Base-by-base conservation (phyloP, 2,113 vertebrate genomes). In the Albula goreensis region DNA sequence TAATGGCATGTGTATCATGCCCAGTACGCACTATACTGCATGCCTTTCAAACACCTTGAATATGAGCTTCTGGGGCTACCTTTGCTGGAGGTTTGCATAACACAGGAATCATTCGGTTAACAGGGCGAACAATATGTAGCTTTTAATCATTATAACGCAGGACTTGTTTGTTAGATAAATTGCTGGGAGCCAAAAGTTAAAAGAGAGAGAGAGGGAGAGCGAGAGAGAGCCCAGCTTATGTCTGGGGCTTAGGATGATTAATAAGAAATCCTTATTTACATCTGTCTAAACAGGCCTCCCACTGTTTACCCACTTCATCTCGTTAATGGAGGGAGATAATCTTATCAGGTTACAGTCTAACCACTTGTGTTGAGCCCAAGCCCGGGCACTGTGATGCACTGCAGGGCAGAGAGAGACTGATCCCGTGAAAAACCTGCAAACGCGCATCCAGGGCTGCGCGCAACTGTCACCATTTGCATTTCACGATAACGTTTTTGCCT, bases 281-380 rank as follows among this genome's bases (percentile, higher is more conserved):
- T 78, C 41, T 57, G 8, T 9, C 81, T 85, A 60, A 83, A 83
- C 77, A 80, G 50, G 9, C 82, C 66, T 83, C 52, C 53, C 53
- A 19, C 53, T n/a, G 52, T 83, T 83, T 87, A 60, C 70, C 86
- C 52, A 15, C 50, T 83, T 86, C 82, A 87, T 83, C 77, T 57
- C 19, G 50, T 57, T 79, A 80, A 79, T 22, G 13, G 51, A 31
- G 82, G 51, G 48, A 48, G 66, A 78, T 78, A 79, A 83, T 87
- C 81, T 81, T 56, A 78, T 83, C 51, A 63, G 86, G 41, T 82
- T 86, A 49, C 66, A 79, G 41, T 25, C 51, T 56, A n/a, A 83
- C 31, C 52, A n/a, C 25, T 66, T 11, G 51, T 60, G 13, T 25
- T 56, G 48, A 0, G 3, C 17, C 41, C n/a, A 13, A 6, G 25